These are phyloP conservation scores for Nylanderia fulva DNA, from an alignment of 1,140 invertebrate genomes.

Conservation along the genomic window DNA sequence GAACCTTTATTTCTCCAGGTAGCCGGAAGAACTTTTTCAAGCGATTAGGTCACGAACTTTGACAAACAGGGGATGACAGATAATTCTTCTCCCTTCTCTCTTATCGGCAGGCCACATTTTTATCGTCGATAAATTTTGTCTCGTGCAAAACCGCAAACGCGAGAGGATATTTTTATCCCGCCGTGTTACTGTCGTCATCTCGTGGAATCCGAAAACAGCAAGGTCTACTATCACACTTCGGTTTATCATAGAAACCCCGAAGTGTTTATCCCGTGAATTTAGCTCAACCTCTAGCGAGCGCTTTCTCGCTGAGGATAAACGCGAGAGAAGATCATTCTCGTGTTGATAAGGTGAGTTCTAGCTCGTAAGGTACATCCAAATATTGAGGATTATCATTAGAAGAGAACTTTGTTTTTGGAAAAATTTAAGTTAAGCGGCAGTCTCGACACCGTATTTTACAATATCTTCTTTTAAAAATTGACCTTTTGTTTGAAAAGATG, in stretches of 20 bases:
- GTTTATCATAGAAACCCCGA: constrained; percentile 8
- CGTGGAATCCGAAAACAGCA: background rate
- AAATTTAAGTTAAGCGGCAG: constrained; percentile 20
- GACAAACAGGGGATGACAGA: constrained; percentile 1
- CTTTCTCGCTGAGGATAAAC: constrained; percentile 31
- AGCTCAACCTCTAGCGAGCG: background rate
- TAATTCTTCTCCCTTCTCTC: background rate
- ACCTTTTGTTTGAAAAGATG: too few relatives aligned
- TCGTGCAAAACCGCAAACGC: background rate
- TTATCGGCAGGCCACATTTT: background rate
- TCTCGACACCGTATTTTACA: background rate
- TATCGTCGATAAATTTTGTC: constrained; percentile 29
- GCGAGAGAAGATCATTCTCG: background rate
- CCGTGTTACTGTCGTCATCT: constrained; percentile 25
- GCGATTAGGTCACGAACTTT: background rate
- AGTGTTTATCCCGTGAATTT: background rate
- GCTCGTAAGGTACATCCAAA: background rate
- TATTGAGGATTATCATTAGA: constrained; percentile 3
- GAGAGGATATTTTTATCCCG: background rate
- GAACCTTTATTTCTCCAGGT: constrained; percentile 5
- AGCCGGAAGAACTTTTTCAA: background rate
- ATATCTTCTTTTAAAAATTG: background rate
- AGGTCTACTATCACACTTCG: too few relatives aligned
- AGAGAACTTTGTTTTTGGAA: background rate
- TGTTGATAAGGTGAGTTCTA: constrained; percentile 20